phyloP scores from a whole-genome alignment of 2,113 vertebrate genomes.

The Melanostigma gelatinosum region DNA sequence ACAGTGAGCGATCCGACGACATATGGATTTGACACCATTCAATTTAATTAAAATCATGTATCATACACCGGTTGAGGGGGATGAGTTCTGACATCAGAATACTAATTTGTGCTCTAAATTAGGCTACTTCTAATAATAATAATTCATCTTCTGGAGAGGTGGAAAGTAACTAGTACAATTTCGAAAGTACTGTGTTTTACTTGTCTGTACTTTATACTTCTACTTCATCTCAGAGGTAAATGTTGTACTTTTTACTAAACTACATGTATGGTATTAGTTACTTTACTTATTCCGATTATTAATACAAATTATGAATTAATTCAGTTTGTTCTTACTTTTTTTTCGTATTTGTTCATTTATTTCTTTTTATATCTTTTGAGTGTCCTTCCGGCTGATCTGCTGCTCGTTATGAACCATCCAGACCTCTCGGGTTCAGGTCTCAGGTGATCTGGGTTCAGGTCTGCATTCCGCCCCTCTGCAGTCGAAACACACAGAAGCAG shows the following conservation, averaged over 20 bases:
- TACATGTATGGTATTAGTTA: neutral
- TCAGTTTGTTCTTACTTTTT: too few species aligned
- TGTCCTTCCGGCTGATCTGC: neutral
- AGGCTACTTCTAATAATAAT: neutral
- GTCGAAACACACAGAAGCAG: neutral
- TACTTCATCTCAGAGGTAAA: neutral
- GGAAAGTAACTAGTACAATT: neutral
- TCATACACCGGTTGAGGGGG: neutral
- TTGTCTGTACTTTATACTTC: neutral
- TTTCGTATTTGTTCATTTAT: too few species aligned
- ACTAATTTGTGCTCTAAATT: neutral
- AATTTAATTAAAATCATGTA: neutral
- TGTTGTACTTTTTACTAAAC: neutral
- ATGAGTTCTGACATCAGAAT: neutral
- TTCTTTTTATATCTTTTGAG: neutral
- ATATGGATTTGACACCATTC: too few species aligned
- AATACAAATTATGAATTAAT: neutral
- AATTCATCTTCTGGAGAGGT: neutral
- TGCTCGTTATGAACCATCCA: neutral
- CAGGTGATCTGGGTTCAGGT: neutral
- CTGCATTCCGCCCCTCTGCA: neutral
- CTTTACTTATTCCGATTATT: neutral
- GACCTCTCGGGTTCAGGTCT: slow-evolving; percentile 1
- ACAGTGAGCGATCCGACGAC: neutral
- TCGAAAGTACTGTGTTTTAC: neutral